Evolutionary conservation across 2,888 invertebrate species (phyloP), one percentile per base, ranked within the genome.

Genomic region (Clitarchus hookeri): DNA sequence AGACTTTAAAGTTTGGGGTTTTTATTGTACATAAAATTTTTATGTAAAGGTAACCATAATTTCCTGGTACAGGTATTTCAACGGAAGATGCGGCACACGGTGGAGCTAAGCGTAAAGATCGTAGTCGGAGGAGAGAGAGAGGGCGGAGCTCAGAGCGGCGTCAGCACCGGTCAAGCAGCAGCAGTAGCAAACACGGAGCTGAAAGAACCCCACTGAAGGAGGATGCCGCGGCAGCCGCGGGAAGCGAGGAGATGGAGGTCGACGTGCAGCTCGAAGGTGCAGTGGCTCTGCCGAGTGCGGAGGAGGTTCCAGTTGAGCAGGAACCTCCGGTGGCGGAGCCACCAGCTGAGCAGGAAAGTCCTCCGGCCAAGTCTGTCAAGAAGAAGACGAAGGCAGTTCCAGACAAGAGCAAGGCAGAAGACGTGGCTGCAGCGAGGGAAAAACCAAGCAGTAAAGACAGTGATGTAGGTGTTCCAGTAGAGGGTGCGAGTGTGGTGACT

Each of bases 31-130:
- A 83, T 84, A n/a, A 65, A 54, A 36, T 36, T 48, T 48, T 48
- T 48, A 8, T 48, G 48, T 16, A 48, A 48, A 3, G 36, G 1
- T 36, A 36, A 36, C 36, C 36, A 36, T 36, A 36, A 36, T 48
- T 48, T 48, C 48, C 13, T 84, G 25, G 48, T 84, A 0, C 94
- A 44, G 95, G 96, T n/a, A 94, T 95, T 89, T 96, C 96, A 82
- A 95, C 95, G 88, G 96, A 93, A 91, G 93, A 93, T 89, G 93
- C 93, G 4, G 91, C 91, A 84, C 92, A 92, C 11, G 89, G 90
- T 25, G 90, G 90, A 11, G 91, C 92, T 26, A 93, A 93, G 85
- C 92, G 87, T 36, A 88, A 88, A 85, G 88, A 88, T 86, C 27
- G 84, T 11, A 84, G 84, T 44, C 36, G 87, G 23, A 77, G 85